Evolutionary conservation across 2,113 vertebrate species (phyloP).

Genomic region (Gobiocypris rarus): DNA sequence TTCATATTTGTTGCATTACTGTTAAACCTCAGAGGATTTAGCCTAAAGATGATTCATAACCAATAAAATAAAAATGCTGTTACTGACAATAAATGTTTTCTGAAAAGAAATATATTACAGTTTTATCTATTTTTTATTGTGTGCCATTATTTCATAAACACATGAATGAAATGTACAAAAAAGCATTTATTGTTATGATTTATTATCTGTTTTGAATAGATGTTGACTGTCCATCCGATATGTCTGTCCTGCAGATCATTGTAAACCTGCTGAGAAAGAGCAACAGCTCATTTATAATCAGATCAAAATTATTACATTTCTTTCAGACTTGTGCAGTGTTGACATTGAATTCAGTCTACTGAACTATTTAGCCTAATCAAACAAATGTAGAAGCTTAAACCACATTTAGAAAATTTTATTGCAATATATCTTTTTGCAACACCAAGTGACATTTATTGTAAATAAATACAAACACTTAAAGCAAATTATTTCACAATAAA

Average conservation of each 20-base stretch:
- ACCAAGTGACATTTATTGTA: neutral
- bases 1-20: neutral
- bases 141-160: neutral
- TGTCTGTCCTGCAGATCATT: neutral
- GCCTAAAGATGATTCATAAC: neutral
- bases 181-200: too few relatives aligned
- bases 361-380: neutral
- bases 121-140: neutral
- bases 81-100: neutral
- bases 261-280: neutral
- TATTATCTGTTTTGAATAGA: too few relatives aligned
- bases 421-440: neutral
- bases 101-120: neutral
- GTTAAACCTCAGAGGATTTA: neutral
- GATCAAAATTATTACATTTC: neutral
- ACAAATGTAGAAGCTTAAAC: neutral
- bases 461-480: neutral
- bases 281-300: neutral
- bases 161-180: neutral
- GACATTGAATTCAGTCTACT: neutral
- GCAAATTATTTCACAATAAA: neutral
- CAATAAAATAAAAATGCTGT: neutral
- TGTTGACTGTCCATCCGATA: too few relatives aligned
- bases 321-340: neutral
- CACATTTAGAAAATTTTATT: neutral